phyloP scores from a whole-genome alignment of 2,113 vertebrate species.

The Oxyura jamaicensis region DNA sequence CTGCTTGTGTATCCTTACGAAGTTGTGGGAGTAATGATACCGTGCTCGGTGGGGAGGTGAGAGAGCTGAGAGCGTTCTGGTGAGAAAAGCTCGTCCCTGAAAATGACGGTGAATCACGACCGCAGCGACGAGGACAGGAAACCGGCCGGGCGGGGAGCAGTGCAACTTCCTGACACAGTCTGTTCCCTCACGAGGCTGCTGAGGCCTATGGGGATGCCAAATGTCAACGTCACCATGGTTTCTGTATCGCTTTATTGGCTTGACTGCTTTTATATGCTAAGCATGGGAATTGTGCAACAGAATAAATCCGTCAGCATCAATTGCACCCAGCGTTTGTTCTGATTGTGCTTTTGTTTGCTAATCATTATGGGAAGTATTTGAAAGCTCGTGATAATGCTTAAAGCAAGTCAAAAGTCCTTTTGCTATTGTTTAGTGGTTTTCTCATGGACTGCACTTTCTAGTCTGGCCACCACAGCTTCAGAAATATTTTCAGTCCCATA shows the following conservation, averaged over 20 bases:
- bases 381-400: not conserved
- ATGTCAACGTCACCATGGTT: not conserved
- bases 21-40: not conserved
- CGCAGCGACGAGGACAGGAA: not conserved
- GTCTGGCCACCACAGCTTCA: fast-evolving
- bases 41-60: not conserved
- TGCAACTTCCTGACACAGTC: fast-evolving
- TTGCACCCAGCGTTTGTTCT: not conserved
- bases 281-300: not conserved
- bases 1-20: not conserved
- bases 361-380: not conserved
- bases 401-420: no score
- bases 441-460: not conserved
- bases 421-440: not conserved
- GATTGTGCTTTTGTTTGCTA: not conserved
- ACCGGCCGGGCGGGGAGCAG: not conserved
- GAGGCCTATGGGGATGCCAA: fast-evolving
- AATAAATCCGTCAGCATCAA: not conserved
- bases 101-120: fast-evolving
- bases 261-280: not conserved
- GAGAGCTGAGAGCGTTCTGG: not conserved
- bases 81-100: not conserved
- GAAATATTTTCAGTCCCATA: not conserved
- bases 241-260: not conserved
- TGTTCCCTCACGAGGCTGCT: fast-evolving